These are phyloP conservation scores for Crocuta crocuta DNA, from an alignment of 2,113 vertebrate genomes.

Conservation along the genomic window DNA sequence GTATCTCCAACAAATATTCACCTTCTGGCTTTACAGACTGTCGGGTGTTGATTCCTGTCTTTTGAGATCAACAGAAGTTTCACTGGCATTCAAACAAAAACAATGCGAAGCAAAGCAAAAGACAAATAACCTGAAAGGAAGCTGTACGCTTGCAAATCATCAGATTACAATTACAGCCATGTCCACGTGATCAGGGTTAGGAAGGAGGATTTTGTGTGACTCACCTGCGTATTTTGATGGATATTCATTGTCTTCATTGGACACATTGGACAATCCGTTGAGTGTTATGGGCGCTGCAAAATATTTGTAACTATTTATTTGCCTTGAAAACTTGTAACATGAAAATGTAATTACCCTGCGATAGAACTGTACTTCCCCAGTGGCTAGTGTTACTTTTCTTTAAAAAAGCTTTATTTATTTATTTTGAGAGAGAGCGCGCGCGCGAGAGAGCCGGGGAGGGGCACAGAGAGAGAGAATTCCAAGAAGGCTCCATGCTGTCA, in stretches of 20 bases:
- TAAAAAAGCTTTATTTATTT: too few species aligned
- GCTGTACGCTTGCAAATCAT: background rate
- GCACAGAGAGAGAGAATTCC: too few species aligned
- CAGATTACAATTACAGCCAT: background rate
- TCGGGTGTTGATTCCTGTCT: background rate
- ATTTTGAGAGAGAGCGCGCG: too few species aligned
- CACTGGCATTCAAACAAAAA: background rate
- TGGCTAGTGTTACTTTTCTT: background rate
- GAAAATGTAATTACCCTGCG: background rate
- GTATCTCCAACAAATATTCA: background rate
- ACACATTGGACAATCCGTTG: background rate
- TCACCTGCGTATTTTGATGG: conserved; percentile 7
- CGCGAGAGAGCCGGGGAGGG: too few species aligned
- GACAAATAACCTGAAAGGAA: conserved; percentile 2
- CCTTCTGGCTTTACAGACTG: background rate
- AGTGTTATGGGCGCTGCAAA: conserved; percentile 42
- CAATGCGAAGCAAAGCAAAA: background rate
- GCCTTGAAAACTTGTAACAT: background rate
- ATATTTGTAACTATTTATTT: conserved; percentile 8
- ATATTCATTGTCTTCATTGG: background rate
- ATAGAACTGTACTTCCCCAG: background rate
- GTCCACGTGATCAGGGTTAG: background rate
- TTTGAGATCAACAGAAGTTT: conserved; percentile 8
- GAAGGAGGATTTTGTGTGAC: background rate
- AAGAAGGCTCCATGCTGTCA: too few species aligned